These are phyloP conservation scores for Sympetrum striolatum DNA, from an alignment of 2,888 invertebrate genomes.

Conservation along the genomic window DNA sequence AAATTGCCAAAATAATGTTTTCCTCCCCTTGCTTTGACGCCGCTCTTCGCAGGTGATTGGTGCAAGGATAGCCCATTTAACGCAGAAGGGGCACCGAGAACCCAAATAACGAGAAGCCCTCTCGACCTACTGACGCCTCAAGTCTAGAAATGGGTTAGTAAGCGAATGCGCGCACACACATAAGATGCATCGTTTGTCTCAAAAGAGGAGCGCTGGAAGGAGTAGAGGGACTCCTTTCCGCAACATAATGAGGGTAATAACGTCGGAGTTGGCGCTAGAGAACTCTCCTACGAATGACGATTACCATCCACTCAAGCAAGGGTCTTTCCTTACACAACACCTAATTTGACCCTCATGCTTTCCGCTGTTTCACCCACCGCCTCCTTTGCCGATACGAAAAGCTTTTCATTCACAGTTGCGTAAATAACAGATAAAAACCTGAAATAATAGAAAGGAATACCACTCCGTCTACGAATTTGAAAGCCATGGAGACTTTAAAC, in stretches of 20 bases:
- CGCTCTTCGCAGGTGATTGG: too few relatives aligned
- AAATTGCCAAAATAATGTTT: too few relatives aligned
- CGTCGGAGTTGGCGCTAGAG: neutral
- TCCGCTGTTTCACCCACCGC: neutral
- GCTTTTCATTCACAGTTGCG: slow-evolving; percentile 1
- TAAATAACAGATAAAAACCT: neutral
- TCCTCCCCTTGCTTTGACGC: too few relatives aligned
- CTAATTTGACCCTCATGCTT: neutral
- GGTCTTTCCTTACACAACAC: neutral
- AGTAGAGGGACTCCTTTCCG: neutral
- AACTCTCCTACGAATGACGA: neutral
- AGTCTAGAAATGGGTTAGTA: slow-evolving; percentile 7
- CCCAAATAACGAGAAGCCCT: neutral
- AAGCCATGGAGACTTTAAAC: too few relatives aligned
- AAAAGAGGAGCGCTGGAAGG: neutral
- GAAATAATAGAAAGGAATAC: neutral
- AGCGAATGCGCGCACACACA: neutral
- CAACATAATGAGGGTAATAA: slow-evolving; percentile 1
- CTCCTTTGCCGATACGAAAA: neutral
- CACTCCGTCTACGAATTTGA: neutral
- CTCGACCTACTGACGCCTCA: neutral
- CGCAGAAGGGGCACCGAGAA: neutral
- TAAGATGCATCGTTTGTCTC: neutral
- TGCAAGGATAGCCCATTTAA: neutral
- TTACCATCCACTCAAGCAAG: neutral